Conservation (phyloP, 2,797 vertebrate genomes). For the Lepilemur septentrionalis region DNA sequence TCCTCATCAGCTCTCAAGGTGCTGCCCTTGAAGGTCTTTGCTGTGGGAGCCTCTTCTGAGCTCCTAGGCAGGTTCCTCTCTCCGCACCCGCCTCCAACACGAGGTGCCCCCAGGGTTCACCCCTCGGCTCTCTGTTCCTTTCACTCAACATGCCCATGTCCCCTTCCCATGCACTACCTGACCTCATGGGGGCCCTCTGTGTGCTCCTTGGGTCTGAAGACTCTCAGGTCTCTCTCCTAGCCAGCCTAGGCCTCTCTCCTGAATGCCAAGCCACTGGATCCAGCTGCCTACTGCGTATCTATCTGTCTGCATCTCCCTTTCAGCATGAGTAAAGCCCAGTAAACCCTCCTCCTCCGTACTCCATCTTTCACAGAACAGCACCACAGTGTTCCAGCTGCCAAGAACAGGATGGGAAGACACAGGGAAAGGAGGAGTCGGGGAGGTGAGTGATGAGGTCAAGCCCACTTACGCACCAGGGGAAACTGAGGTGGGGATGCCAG, state of each 20-base stretch:
- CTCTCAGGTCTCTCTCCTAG: background rate
- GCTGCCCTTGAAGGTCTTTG: background rate
- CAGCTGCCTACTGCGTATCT: background rate
- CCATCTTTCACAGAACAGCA: background rate
- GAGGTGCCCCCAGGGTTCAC: background rate
- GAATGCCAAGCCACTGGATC: background rate
- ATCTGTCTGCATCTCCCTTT: background rate
- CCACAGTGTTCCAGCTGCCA: background rate
- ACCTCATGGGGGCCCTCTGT: background rate
- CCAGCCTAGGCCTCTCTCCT: background rate
- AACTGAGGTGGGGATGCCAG: background rate
- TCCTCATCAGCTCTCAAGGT: background rate
- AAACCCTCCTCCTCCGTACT: background rate
- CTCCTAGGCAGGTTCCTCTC: background rate
- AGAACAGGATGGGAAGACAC: background rate
- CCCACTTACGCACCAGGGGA: background rate
- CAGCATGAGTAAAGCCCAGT: rapidly evolving
- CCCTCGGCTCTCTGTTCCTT: background rate
- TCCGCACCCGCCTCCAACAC: background rate
- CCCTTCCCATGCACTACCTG: background rate
- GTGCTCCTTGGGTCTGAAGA: background rate
- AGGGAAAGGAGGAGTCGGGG: background rate
- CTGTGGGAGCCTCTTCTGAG: background rate
- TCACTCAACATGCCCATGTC: rapidly evolving
- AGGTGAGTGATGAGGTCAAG: background rate